phyloP scores from a whole-genome alignment of 2,888 invertebrate species.

The Syritta pipiens region DNA sequence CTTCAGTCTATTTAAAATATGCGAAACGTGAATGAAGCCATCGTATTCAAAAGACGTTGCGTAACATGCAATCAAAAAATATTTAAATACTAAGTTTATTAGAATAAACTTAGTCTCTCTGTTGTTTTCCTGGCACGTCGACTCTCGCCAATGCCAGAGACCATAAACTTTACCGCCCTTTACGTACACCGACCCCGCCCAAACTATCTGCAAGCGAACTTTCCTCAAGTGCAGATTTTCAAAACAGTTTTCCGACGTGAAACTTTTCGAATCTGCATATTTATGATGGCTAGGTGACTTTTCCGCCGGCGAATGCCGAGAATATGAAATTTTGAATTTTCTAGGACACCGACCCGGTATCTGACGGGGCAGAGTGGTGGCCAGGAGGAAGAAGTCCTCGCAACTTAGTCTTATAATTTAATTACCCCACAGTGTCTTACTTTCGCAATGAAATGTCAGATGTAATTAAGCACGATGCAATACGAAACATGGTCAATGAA shows the following conservation, averaged over 20 bases:
- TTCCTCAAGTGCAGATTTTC: slow-evolving; percentile 38
- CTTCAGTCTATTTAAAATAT: not conserved
- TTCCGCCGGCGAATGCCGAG: not conserved
- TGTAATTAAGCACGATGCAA: slow-evolving; percentile 19
- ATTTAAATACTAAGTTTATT: slow-evolving; percentile 27
- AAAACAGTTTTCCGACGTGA: slow-evolving; percentile 49
- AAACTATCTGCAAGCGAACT: slow-evolving; percentile 26
- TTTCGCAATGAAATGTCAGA: slow-evolving; percentile 19
- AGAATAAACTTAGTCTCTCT: slow-evolving; percentile 8
- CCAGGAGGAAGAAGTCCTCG: too few relatives aligned
- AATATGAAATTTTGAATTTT: slow-evolving; percentile 19
- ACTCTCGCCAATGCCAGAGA: slow-evolving; percentile 1
- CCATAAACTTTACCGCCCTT: slow-evolving; percentile 23
- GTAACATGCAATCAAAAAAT: slow-evolving; percentile 30
- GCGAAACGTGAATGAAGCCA: not conserved
- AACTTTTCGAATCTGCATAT: slow-evolving; percentile 51
- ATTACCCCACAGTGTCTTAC: slow-evolving; percentile 40
- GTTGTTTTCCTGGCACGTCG: not conserved
- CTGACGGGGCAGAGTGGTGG: too few relatives aligned
- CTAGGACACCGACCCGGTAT: not conserved
- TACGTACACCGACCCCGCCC: too few relatives aligned
- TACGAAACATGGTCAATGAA: not conserved
- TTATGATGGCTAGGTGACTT: slow-evolving; percentile 23
- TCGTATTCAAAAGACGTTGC: not conserved
- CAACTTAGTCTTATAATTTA: slow-evolving; percentile 21